phyloP scores from a whole-genome alignment of 2,797 vertebrate species.

The Acridotheres tristis region DNA sequence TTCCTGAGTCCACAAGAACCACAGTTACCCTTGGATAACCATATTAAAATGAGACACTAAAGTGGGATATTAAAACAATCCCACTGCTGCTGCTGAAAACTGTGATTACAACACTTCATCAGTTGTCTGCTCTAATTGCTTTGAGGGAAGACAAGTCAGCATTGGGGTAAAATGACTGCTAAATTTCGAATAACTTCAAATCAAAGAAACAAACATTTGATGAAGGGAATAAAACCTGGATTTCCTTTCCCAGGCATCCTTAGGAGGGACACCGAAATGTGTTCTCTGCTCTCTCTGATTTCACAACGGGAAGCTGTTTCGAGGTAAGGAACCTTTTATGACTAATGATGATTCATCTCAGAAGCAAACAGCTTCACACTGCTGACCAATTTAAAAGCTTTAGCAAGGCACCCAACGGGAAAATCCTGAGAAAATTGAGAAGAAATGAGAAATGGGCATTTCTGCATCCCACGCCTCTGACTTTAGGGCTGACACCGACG shows the following conservation, averaged over 20 bases:
- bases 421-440: not conserved
- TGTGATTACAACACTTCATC: accelerated
- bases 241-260: not conserved
- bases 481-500: not conserved
- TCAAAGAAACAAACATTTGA: not conserved
- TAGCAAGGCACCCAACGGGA: not conserved
- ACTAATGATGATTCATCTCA: conserved; percentile 53
- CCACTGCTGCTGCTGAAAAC: not conserved
- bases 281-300: not conserved
- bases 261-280: not conserved
- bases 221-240: not conserved
- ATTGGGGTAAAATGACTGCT: not conserved
- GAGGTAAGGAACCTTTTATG: conserved; percentile 11
- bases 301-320: not conserved
- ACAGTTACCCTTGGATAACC: not conserved
- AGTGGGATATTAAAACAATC: not conserved
- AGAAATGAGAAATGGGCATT: not conserved
- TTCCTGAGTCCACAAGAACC: not conserved
- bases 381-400: not conserved
- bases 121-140: not conserved
- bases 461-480: not conserved
- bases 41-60: not conserved
- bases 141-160: not conserved
- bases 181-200: not conserved
- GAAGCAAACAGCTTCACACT: not conserved